Conservation (phyloP, 1,140 invertebrate genomes). For the Octopus bimaculoides region DNA sequence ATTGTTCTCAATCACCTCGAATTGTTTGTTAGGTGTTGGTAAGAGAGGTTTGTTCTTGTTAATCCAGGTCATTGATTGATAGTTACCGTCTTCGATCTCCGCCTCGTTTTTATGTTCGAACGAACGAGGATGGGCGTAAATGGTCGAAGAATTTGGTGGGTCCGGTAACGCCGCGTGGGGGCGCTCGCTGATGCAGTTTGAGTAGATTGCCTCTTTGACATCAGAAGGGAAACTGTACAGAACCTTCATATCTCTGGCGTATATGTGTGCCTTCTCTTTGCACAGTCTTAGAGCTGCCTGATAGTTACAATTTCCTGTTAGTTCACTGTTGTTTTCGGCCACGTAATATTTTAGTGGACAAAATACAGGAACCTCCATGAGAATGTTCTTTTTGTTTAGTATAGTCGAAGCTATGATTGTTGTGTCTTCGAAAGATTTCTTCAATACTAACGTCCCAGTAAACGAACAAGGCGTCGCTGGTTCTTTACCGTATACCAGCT, state of each 20-base stretch:
- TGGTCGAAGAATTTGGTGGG: constrained; percentile 2
- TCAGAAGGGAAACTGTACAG: constrained; percentile 19
- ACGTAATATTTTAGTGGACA: constrained; percentile 29
- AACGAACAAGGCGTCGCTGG: constrained; percentile 36
- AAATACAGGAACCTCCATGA: constrained; percentile 33
- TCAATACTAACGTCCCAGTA: constrained; percentile 31
- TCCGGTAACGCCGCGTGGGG: neutral
- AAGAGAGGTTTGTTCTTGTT: neutral
- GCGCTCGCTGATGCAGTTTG: neutral
- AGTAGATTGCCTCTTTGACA: constrained; percentile 10
- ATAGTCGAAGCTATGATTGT: constrained; percentile 37
- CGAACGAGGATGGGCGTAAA: neutral
- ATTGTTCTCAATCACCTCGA: neutral
- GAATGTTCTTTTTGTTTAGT: constrained; percentile 31
- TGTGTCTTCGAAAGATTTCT: constrained; percentile 25
- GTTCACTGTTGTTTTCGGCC: constrained; percentile 21
- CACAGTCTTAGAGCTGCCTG: constrained; percentile 27
- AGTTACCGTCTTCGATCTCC: neutral
- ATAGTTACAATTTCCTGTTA: constrained; percentile 24
- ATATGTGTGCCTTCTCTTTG: constrained; percentile 29
- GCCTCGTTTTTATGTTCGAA: constrained; percentile 9
- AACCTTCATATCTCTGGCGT: constrained; percentile 36
- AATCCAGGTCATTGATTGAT: constrained; percentile 1
- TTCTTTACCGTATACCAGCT: constrained; percentile 35
- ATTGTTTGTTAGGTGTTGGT: neutral